phyloP scores from a whole-genome alignment of 2,888 invertebrate species.

The Acronicta alni region DNA sequence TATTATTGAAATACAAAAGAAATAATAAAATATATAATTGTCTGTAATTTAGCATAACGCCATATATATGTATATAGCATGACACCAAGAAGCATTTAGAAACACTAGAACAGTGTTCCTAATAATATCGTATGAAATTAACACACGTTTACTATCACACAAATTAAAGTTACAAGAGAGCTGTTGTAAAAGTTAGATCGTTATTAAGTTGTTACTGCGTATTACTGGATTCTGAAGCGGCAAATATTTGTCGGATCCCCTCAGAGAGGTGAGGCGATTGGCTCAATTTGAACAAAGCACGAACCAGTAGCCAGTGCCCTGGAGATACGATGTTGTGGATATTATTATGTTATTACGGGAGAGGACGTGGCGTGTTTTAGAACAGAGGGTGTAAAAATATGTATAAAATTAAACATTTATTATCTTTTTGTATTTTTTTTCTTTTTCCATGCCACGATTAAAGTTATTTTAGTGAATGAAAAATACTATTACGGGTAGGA shows the following conservation, averaged over 20 bases:
- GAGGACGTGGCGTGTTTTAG: not conserved
- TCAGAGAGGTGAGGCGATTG: conserved; percentile 74
- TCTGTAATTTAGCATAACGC: too few relatives aligned
- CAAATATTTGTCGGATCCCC: conserved; percentile 78
- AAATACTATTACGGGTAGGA: too few relatives aligned
- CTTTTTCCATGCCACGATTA: too few relatives aligned
- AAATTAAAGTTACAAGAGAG: conserved; percentile 29
- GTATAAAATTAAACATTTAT: too few relatives aligned
- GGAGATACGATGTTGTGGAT: conserved; percentile 64
- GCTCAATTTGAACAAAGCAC: conserved; percentile 80
- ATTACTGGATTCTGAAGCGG: conserved; percentile 64
- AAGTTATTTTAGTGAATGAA: too few relatives aligned
- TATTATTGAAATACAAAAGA: too few relatives aligned
- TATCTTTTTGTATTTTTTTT: too few relatives aligned
- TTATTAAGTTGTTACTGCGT: conserved; percentile 54
- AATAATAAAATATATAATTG: too few relatives aligned
- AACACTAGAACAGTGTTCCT: too few relatives aligned
- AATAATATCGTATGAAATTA: not conserved
- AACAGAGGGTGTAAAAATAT: not conserved
- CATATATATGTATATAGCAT: too few relatives aligned
- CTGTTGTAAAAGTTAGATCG: conserved; percentile 52
- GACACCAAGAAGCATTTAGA: too few relatives aligned
- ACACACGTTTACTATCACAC: conserved; percentile 10
- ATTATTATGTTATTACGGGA: conserved; percentile 52
- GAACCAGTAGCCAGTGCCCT: conserved; percentile 58